Evolutionary conservation across 2,888 invertebrate species (phyloP).

Genomic region (Epinotia demarniana): DNA sequence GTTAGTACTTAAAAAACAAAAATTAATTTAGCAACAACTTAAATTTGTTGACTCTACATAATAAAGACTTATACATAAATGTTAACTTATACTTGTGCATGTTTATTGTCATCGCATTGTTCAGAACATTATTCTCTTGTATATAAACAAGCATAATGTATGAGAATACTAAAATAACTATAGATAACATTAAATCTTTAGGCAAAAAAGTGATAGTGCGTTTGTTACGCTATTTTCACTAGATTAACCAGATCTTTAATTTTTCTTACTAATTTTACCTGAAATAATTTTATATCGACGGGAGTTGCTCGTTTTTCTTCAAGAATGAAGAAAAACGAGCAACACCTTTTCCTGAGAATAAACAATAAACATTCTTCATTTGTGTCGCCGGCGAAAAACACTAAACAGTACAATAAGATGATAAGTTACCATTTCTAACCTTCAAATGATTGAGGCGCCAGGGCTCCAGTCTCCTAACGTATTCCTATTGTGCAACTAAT

Average conservation of each 20-base stretch:
- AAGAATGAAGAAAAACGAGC: no score
- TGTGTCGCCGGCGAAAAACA: background rate
- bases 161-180: slow-evolving; percentile 1
- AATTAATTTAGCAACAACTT: background rate
- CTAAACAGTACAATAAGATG: background rate
- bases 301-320: no score
- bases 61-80: background rate
- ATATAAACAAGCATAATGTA: slow-evolving; percentile 6
- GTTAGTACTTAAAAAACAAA: no score
- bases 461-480: slow-evolving; percentile 44
- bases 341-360: no score
- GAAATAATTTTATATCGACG: no score
- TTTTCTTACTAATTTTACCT: background rate
- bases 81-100: background rate
- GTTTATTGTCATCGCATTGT: background rate
- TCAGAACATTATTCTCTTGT: background rate
- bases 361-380: no score
- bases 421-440: background rate
- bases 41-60: background rate
- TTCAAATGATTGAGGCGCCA: background rate
- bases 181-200: slow-evolving; percentile 15
- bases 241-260: background rate
- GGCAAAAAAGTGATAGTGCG: slow-evolving; percentile 34
- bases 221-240: slow-evolving; percentile 11
- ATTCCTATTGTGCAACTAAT: slow-evolving; percentile 65